Conservation (phyloP, 2,797 vertebrate genomes). For the Tamandua tetradactyla region DNA sequence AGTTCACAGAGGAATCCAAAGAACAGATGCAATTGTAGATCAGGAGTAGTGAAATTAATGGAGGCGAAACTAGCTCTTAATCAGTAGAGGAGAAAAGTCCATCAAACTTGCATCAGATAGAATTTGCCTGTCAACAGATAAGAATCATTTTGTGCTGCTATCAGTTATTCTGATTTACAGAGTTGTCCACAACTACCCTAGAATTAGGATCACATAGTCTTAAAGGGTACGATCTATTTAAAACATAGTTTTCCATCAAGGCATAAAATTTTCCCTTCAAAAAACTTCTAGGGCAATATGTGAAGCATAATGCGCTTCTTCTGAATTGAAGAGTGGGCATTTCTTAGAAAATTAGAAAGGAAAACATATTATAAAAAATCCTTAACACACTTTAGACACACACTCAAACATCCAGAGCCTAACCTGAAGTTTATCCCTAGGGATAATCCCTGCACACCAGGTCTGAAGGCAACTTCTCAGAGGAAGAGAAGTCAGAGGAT, state of each 20-base stretch:
- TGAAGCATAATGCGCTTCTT: neutral
- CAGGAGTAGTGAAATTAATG: neutral
- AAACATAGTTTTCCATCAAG: neutral
- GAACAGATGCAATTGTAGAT: neutral
- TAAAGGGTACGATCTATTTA: neutral
- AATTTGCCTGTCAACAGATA: neutral
- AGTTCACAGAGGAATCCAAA: slow-evolving; percentile 27
- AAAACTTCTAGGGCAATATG: neutral
- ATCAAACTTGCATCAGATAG: neutral
- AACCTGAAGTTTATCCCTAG: neutral
- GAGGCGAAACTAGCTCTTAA: neutral
- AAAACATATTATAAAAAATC: neutral
- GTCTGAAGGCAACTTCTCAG: neutral
- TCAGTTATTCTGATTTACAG: neutral
- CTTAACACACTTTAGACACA: neutral
- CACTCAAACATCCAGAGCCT: neutral
- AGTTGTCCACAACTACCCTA: neutral
- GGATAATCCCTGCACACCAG: neutral
- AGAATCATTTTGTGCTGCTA: neutral
- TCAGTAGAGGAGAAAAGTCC: neutral
- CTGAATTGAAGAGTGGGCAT: neutral
- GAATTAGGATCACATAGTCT: neutral
- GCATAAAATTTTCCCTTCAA: neutral
- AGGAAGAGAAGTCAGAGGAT: too few species aligned
- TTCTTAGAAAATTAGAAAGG: neutral